Conservation (phyloP, 2,888 invertebrate species). For the Trachelus stipa region DNA sequence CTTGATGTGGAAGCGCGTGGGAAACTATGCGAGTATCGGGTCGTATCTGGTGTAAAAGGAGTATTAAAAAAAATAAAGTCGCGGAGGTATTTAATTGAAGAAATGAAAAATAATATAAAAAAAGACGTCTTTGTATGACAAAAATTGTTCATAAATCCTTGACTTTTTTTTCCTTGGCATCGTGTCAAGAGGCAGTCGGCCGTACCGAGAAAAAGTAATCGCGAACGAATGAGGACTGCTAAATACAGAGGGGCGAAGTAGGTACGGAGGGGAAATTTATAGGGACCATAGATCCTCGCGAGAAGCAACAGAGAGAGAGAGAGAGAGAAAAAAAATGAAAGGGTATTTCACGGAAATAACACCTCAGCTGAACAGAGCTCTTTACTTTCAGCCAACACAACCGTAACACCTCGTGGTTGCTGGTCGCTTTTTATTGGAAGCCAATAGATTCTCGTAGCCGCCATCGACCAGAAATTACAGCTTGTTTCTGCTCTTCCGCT, state of each 20-base stretch:
- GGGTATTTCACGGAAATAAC: slow-evolving; percentile 36
- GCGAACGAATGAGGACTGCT: slow-evolving; percentile 1
- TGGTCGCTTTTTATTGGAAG: slow-evolving; percentile 29
- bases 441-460: slow-evolving; percentile 26
- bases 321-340: no score
- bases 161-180: not conserved
- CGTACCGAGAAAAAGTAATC: not conserved
- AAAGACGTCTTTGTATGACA: not conserved
- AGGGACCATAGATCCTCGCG: slow-evolving; percentile 37
- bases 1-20: not conserved
- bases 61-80: not conserved
- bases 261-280: slow-evolving; percentile 31
- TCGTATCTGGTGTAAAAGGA: not conserved
- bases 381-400: slow-evolving; percentile 31
- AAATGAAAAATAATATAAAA: not conserved
- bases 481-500: no score
- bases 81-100: not conserved
- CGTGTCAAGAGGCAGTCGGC: not conserved
- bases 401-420: slow-evolving; percentile 10
- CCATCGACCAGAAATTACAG: no score
- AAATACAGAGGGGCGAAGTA: slow-evolving; percentile 12
- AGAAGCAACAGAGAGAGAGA: slow-evolving; percentile 14
- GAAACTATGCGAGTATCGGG: not conserved
- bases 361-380: slow-evolving; percentile 22
- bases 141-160: not conserved